A percentile compares a stretch with the other conserved stretches of the same genome.
These are phyloP conservation scores for Rhinoptilus africanus DNA, from an alignment of 2,113 vertebrate species.

Conservation along the genomic window DNA sequence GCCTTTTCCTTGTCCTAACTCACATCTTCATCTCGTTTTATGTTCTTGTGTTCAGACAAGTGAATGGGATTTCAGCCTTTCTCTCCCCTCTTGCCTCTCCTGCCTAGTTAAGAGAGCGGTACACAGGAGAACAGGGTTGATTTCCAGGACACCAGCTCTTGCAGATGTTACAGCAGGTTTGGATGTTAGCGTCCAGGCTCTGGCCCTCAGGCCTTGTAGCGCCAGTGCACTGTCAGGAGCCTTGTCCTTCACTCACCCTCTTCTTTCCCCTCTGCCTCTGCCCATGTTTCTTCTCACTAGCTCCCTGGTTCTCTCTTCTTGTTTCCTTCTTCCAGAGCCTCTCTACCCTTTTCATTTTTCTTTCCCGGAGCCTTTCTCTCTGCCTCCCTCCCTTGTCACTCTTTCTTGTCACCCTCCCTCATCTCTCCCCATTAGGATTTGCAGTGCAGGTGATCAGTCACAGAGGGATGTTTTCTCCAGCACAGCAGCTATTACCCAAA, in stretches of 20 bases:
- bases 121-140: background rate
- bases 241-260: background rate
- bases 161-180: background rate
- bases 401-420: constrained; percentile 10
- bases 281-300: background rate
- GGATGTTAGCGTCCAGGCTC: background rate
- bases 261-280: background rate
- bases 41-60: background rate
- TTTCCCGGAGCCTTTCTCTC: background rate
- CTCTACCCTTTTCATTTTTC: background rate
- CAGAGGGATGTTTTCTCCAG: constrained; percentile 30
- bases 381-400: constrained; percentile 32
- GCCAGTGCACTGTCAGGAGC: background rate
- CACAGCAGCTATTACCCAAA: constrained; percentile 68
- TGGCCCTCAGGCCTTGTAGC: background rate
- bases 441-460: constrained; percentile 63
- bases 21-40: background rate
- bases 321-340: background rate
- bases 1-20: background rate
- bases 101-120: background rate
- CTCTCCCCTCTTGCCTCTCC: background rate
- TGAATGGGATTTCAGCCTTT: background rate
- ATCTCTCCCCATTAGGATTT: constrained; percentile 52
- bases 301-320: background rate
- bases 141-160: background rate